Percentiles rank a stretch among this genome's conserved stretches.
Evolutionary conservation across 2,888 invertebrate genomes (phyloP).

Genomic region (Hydrotaea cyrtoneurina): DNA sequence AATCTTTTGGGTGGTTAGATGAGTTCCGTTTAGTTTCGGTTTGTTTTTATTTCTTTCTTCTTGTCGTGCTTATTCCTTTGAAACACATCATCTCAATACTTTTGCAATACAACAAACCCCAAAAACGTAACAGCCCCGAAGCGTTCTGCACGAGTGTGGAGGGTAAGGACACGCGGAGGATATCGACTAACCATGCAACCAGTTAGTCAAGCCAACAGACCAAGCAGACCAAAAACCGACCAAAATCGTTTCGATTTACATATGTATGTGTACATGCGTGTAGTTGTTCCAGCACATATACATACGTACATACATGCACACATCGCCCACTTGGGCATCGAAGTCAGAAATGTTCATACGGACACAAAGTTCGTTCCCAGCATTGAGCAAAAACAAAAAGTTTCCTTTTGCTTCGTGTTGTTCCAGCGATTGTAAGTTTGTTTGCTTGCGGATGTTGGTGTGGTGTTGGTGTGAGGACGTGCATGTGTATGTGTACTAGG

Average conservation of each 20-base stretch:
- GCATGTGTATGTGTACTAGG: conserved; percentile 70
- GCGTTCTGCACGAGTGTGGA: conserved; percentile 54
- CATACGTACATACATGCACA: conserved; percentile 19
- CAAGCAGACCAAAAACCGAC: conserved; percentile 57
- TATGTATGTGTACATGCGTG: conserved; percentile 17
- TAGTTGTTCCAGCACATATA: not conserved
- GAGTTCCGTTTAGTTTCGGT: conserved; percentile 48
- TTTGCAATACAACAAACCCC: conserved; percentile 57
- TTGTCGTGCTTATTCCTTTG: conserved; percentile 19
- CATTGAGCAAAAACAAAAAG: conserved; percentile 59
- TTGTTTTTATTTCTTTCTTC: conserved; percentile 43
- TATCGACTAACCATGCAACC: conserved; percentile 75
- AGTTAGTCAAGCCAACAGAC: conserved; percentile 72
- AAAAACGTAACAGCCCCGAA: conserved; percentile 52
- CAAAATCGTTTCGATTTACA: conserved; percentile 52
- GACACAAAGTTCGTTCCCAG: conserved; percentile 34
- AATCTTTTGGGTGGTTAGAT: conserved; percentile 62
- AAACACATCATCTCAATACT: conserved; percentile 54
- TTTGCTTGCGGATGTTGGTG: conserved; percentile 19
- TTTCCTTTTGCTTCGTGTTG: conserved; percentile 69
- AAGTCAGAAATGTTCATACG: conserved; percentile 29
- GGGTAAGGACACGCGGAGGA: conserved; percentile 64
- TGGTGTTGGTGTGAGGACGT: conserved; percentile 51
- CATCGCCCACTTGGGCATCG: conserved; percentile 26
- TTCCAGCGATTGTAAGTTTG: conserved; percentile 60